phyloP scores from a whole-genome alignment of 2,113 vertebrate species.

The Holacanthus passer region DNA sequence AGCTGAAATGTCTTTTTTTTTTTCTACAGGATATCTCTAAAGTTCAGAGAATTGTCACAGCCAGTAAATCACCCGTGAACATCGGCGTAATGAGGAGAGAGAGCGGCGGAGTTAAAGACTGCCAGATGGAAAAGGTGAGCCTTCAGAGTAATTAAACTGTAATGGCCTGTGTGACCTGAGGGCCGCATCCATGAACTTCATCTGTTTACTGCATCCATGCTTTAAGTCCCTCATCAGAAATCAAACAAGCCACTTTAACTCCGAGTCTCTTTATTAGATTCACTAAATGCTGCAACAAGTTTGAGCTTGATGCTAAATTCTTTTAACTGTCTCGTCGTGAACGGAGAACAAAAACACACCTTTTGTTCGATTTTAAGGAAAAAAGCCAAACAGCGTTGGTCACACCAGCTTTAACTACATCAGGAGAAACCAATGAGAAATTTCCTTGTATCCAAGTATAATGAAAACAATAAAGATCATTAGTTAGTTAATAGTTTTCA shows the following conservation, averaged over 20 bases:
- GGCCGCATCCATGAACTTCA: constrained; percentile 55
- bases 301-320: background rate
- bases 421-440: no score
- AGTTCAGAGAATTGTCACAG: constrained; percentile 82
- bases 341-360: no score
- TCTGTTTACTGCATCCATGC: constrained; percentile 64
- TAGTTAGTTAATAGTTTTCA: background rate
- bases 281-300: constrained; percentile 8
- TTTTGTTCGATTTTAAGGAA: no score
- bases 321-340: no score
- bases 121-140: constrained; percentile 85
- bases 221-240: constrained; percentile 41
- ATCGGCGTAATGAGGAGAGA: constrained; percentile 79
- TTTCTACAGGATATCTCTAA: constrained; percentile 84
- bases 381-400: no score
- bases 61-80: constrained; percentile 80
- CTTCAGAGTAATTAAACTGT: constrained; percentile 69
- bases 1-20: constrained; percentile 24
- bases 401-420: no score
- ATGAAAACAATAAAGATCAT: no score
- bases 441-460: no score
- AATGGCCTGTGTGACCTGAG: constrained; percentile 67
- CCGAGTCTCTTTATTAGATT: constrained; percentile 23
- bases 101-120: constrained; percentile 70
- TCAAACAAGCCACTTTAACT: constrained; percentile 41